Conservation (phyloP, 2,113 vertebrate genomes). For the Prionailurus viverrinus region DNA sequence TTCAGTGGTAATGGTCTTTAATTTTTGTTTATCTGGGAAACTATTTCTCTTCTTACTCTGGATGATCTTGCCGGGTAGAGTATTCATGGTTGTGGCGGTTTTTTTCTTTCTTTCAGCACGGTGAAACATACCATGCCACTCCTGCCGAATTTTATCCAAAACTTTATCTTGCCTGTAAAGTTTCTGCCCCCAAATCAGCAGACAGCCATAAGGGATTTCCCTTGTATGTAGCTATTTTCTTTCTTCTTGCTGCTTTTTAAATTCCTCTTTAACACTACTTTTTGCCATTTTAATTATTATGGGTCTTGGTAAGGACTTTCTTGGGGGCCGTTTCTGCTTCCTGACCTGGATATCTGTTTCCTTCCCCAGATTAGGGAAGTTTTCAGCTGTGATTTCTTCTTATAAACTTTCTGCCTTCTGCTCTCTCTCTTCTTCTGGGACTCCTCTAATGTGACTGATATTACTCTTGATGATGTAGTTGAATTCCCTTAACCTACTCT, state of each 20-base stretch:
- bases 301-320: neutral
- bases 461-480: neutral
- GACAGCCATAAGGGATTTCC: neutral
- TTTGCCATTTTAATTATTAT: neutral
- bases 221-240: neutral
- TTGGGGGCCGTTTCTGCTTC: neutral
- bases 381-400: neutral
- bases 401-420: neutral
- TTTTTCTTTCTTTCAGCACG: neutral
- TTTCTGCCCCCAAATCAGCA: neutral
- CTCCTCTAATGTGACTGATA: neutral
- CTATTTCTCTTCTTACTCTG: neutral
- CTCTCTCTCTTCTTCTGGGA: neutral
- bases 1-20: neutral
- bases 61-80: neutral
- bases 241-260: neutral
- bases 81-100: neutral
- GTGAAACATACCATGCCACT: neutral
- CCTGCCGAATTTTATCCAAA: neutral
- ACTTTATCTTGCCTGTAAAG: neutral
- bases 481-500: neutral
- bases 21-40: neutral
- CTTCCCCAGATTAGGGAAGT: neutral
- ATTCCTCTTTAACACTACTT: neutral
- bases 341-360: neutral